Conservation (phyloP, 2,797 vertebrate species). For the Tolypeutes matacus region DNA sequence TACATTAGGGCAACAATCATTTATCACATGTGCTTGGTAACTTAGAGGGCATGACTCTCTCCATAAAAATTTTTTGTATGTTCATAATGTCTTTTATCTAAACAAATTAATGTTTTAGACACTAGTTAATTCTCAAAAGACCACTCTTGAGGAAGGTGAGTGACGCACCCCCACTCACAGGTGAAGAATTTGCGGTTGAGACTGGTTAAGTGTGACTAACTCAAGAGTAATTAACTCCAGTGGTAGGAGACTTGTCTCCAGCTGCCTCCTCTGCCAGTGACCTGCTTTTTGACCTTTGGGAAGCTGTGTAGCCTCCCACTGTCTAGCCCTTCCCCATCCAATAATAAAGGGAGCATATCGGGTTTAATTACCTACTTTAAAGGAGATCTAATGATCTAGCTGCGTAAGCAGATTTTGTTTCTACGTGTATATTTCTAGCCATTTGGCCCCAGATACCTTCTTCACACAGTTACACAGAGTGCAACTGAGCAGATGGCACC, state of each 20-base stretch:
- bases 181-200: slow-evolving; percentile 31
- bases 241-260: slow-evolving; percentile 13
- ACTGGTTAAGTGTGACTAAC: slow-evolving; percentile 18
- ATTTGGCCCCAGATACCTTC: slow-evolving; percentile 63
- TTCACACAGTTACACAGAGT: slow-evolving; percentile 59
- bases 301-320: slow-evolving; percentile 12
- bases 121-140: slow-evolving; percentile 49
- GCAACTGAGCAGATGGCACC: slow-evolving; percentile 74
- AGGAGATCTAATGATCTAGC: slow-evolving; percentile 57
- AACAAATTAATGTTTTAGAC: slow-evolving; percentile 44
- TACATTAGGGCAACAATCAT: neutral
- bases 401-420: slow-evolving; percentile 64
- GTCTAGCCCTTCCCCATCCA: neutral
- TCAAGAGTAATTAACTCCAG: neutral
- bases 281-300: slow-evolving; percentile 42
- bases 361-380: slow-evolving; percentile 46
- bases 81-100: slow-evolving; percentile 65
- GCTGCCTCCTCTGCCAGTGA: neutral
- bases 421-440: slow-evolving; percentile 61
- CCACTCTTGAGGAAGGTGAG: neutral
- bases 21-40: neutral
- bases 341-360: neutral
- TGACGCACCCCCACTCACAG: neutral
- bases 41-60: slow-evolving; percentile 5
- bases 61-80: slow-evolving; percentile 47